Base-by-base conservation (phyloP, 1,140 invertebrate genomes). In the Chironomus striatipennis region DNA sequence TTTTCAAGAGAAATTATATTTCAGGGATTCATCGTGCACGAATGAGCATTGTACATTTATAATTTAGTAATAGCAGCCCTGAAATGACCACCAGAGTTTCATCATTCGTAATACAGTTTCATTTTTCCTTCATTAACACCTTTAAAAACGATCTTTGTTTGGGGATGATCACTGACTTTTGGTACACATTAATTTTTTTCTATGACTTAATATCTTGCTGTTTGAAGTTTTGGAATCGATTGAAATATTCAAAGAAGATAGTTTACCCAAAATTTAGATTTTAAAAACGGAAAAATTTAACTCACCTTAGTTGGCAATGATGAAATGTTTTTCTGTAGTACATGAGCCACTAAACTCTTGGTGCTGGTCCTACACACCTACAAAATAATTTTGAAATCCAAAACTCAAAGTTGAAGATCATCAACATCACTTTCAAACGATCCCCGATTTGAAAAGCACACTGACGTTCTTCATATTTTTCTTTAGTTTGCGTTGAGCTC, bases 41-140 rank as follows among this genome's bases (percentile, higher is more conserved):
- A 57, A 57, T 57, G 12, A n/a, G 47, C 12, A 15, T 12, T 57
- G 47, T n/a, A 57, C 47, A n/a, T n/a, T 57, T 15, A n/a, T n/a
- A 57, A 57, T 57, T 57, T 57, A n/a, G 47, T n/a, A 57, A 57
- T 5, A 34, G 24, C 24, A 57, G 12, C 47, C 47, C 47, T 57
- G 9, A 57, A 57, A 15, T 57, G 47, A 57, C 47, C 47, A 57
- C 47, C 47, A 57, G 47, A 15, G 47, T 15, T 57, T 57, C 15
- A 47, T 47, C 43, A 47, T 57, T 57, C 18, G 65, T 70, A 70
- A 70, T 70, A 70, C 65, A 70, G 65, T 70, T 70, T 18, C 20
- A 70, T 18, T 70, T 70, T 21, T 18, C 65, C 65, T 70, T 70
- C 65, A 70, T 70, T 70, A 70, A 70, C 65, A 70, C 65, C 65